Percentiles rank a stretch among this genome's conserved stretches.
Conservation (phyloP, 2,113 vertebrate species). For the Panthera uncia region DNA sequence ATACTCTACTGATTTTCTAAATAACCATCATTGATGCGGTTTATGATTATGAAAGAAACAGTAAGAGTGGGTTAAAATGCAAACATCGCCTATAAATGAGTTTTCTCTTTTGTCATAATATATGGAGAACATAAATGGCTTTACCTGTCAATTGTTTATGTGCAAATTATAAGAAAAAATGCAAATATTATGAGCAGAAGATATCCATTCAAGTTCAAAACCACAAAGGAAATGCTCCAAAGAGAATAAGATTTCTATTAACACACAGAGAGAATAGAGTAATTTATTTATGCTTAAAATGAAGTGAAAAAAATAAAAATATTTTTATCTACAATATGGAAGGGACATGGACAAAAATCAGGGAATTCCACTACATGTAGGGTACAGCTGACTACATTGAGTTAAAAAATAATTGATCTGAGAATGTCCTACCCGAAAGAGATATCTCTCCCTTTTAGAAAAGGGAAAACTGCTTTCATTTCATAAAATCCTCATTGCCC, state of each 20-base stretch:
- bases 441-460: background rate
- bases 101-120: slow-evolving; percentile 9
- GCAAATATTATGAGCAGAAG: background rate
- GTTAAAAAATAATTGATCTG: background rate
- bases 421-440: background rate
- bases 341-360: background rate
- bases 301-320: slow-evolving; percentile 1
- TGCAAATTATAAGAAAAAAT: slow-evolving; percentile 13
- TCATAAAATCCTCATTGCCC: background rate
- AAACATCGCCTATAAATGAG: background rate
- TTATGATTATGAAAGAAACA: background rate
- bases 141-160: background rate
- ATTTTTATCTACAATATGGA: background rate
- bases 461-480: background rate
- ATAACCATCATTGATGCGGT: background rate
- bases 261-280: background rate
- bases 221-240: background rate
- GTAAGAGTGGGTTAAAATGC: background rate
- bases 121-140: background rate
- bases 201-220: background rate
- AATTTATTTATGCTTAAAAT: slow-evolving; percentile 9
- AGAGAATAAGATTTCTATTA: background rate
- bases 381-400: background rate
- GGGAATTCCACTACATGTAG: background rate
- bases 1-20: background rate